Conservation (phyloP, 2,113 vertebrate genomes). For the Cyanistes caeruleus region DNA sequence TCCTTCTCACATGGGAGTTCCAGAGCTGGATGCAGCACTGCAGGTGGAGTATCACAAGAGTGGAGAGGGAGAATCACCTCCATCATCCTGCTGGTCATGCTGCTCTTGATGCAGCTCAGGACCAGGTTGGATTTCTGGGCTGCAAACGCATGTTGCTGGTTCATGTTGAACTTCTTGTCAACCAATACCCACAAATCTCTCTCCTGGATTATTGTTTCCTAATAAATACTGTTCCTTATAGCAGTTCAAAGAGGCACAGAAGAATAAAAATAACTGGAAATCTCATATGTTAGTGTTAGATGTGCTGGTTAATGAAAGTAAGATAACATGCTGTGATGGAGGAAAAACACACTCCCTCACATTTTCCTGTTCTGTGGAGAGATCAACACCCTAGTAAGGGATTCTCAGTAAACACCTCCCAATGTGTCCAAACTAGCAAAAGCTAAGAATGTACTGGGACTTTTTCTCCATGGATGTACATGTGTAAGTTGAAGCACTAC, state of each 20-base stretch:
- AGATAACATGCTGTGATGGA: neutral
- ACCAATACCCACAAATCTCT: neutral
- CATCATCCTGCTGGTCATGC: neutral
- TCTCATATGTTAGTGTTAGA: neutral
- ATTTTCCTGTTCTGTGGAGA: neutral
- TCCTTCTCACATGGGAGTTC: neutral
- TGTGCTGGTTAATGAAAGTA: neutral
- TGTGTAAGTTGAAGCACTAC: neutral
- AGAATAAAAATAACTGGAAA: neutral
- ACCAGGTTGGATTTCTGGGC: neutral
- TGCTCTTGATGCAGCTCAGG: neutral
- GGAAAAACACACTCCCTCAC: neutral
- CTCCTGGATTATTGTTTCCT: neutral
- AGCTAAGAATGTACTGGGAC: neutral
- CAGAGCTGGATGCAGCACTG: neutral
- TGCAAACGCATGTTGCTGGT: fast-evolving
- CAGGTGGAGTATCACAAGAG: neutral
- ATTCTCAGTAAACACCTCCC: neutral
- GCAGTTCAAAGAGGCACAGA: neutral
- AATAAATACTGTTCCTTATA: neutral
- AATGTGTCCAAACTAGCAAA: neutral
- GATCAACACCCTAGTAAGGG: neutral
- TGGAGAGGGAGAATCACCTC: neutral
- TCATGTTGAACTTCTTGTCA: neutral
- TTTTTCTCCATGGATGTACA: neutral